Evolutionary conservation across 2,113 vertebrate genomes (phyloP), one percentile per base, ranked within the genome.

Genomic region (Nerophis lumbriciformis): DNA sequence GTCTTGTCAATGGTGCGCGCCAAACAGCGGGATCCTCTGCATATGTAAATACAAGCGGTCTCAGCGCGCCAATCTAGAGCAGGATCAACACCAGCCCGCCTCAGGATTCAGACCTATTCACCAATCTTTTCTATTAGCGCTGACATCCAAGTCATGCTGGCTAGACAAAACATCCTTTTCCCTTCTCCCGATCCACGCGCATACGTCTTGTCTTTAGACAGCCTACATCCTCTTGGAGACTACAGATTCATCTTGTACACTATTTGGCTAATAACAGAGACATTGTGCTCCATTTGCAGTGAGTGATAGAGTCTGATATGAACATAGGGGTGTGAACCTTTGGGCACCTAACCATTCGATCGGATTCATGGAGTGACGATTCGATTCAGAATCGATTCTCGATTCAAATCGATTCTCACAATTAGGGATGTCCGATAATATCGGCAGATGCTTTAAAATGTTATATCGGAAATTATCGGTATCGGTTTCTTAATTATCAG

Each of bases 11-110:
- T 83, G 0, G 90, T 92, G 91, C 85, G 90, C 90, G 83, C 73
- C 66, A 87, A 94, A 91, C 95, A 87, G 94, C 92, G 28, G 93
- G 96, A 93, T 89, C 88, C 93, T 92, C 85, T 72, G 83, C 88
- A 90, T 91, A 91, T 93, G 93, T 92, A 92, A 93, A 96, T 89
- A 91, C 81, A 89, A 90, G 92, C 91, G 87, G 88, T 88, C 92
- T 91, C 89, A 60, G 86, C 73, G 65, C 92, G 90, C 86, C 84
- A 86, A 89, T 70, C 90, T 79, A 80, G 87, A 92, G 91, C 90
- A 80, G 89, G 91, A 91, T 89, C 90, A 91, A 93, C 92, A 91
- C 89, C 83, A 88, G 86, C 85, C 74, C 63, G 80, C 83, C 87
- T 85, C 71, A 77, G 78, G 81, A 82, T 72, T 82, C 82, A 78